A percentile compares a stretch with the other conserved stretches of the same genome.
phyloP scores from a whole-genome alignment of 1,140 invertebrate genomes.

The Drosophila serrata region DNA sequence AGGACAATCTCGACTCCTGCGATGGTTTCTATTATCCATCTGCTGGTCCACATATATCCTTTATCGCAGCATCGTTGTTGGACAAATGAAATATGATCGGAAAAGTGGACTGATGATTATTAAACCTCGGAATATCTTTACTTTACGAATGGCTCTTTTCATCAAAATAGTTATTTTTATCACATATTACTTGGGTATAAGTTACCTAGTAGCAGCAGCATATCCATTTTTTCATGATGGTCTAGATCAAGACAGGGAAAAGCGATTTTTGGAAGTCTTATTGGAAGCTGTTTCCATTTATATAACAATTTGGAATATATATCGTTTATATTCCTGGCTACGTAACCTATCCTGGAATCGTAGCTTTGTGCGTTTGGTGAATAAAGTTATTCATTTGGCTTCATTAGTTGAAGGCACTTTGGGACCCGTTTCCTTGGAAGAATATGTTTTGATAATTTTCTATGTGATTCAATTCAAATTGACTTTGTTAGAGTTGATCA shows the following conservation, averaged over 20 bases:
- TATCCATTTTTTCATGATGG: fast-evolving
- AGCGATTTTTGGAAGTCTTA: fast-evolving
- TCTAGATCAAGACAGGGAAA: fast-evolving
- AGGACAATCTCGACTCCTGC: neutral
- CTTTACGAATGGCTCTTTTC: neutral
- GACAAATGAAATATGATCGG: neutral
- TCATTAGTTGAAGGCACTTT: neutral
- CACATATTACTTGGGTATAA: neutral
- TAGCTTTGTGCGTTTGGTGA: neutral
- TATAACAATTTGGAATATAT: neutral
- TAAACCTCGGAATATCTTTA: neutral
- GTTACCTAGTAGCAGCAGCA: fast-evolving
- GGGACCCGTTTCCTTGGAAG: neutral
- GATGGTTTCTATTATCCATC: neutral
- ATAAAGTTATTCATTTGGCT: conserved; percentile 1
- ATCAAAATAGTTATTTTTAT: neutral
- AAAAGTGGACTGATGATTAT: neutral
- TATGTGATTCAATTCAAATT: neutral
- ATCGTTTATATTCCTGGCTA: neutral
- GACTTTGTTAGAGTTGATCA: neutral
- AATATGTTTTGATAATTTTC: neutral
- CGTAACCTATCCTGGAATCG: conserved; percentile 1
- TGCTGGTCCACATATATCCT: conserved; percentile 1
- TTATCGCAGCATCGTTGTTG: neutral
- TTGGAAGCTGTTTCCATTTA: neutral